Conservation (phyloP, 2,888 invertebrate genomes). For the Sarcophaga variegata region DNA sequence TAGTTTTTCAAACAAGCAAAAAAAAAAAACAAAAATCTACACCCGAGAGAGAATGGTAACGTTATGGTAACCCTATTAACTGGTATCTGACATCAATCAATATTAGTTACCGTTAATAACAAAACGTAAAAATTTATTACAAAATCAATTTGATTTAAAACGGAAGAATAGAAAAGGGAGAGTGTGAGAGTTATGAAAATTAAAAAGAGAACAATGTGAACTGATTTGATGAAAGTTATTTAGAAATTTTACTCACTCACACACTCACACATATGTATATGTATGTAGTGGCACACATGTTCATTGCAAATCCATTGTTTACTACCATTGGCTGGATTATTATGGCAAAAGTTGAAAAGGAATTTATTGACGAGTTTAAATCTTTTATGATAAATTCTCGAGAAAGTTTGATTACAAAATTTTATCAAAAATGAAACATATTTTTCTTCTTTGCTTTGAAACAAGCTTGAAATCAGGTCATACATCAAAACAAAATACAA, state of each 20-base stretch:
- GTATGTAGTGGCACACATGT: constrained; percentile 3
- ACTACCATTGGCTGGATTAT: not conserved
- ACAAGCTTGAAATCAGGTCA: too few relatives aligned
- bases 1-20: not conserved
- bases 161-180: constrained; percentile 10
- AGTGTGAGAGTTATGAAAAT: not conserved
- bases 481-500: too few relatives aligned
- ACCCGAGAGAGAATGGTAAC: not conserved
- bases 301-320: not conserved
- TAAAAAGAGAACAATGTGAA: constrained; percentile 24
- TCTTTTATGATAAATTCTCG: too few relatives aligned
- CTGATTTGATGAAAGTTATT: constrained; percentile 26
- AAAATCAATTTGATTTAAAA: constrained; percentile 19
- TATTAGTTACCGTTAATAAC: constrained; percentile 72
- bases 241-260: not conserved
- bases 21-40: not conserved
- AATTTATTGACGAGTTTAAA: not conserved
- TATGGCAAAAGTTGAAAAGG: not conserved
- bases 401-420: too few relatives aligned
- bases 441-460: too few relatives aligned
- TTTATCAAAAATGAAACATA: too few relatives aligned
- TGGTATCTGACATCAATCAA: constrained; percentile 71
- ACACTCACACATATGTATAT: not conserved
- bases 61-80: constrained; percentile 66
- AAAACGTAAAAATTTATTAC: constrained; percentile 23